Percentiles rank a stretch among this genome's conserved stretches.
Evolutionary conservation across 2,888 invertebrate genomes (phyloP).

Genomic region (Cerastoderma edule): DNA sequence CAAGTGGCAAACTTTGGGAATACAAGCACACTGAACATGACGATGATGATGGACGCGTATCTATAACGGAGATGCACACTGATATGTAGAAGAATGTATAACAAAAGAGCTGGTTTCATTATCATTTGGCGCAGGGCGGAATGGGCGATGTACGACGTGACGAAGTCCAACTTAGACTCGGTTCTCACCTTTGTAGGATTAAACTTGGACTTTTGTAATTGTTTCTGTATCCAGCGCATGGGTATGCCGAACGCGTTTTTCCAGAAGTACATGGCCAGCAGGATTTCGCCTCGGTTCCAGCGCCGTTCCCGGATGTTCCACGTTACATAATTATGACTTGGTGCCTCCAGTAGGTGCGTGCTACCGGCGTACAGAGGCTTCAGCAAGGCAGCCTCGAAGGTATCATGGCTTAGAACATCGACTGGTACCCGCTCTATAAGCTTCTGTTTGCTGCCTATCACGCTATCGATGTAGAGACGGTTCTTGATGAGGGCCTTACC

Average conservation of each 20-base stretch:
- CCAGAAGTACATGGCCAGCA: conserved; percentile 78
- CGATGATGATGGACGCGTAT: conserved; percentile 73
- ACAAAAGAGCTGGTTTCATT: conserved; percentile 76
- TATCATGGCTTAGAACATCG: conserved; percentile 79
- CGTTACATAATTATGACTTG: conserved; percentile 76
- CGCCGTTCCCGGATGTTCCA: conserved; percentile 78
- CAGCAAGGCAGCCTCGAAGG: conserved; percentile 77
- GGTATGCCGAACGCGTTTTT: conserved; percentile 70
- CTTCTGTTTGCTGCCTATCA: conserved; percentile 73
- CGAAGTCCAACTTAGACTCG: conserved; percentile 73
- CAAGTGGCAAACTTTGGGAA: conserved; percentile 78
- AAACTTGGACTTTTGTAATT: conserved; percentile 72
- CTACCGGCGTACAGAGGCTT: conserved; percentile 74
- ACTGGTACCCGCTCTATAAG: conserved; percentile 76
- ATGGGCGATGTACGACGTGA: conserved; percentile 77
- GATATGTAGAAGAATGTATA: conserved; percentile 74
- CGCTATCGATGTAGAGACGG: conserved; percentile 74
- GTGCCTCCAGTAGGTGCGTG: conserved; percentile 72
- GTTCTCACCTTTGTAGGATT: conserved; percentile 74
- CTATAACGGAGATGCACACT: conserved; percentile 69
- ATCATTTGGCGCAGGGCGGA: conserved; percentile 77
- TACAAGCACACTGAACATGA: conserved; percentile 77
- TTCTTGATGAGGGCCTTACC: conserved; percentile 79
- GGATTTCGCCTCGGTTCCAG: conserved; percentile 78
- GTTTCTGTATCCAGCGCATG: conserved; percentile 72